Conservation (phyloP, 2,797 vertebrate species). For the Psittacula derbiana region DNA sequence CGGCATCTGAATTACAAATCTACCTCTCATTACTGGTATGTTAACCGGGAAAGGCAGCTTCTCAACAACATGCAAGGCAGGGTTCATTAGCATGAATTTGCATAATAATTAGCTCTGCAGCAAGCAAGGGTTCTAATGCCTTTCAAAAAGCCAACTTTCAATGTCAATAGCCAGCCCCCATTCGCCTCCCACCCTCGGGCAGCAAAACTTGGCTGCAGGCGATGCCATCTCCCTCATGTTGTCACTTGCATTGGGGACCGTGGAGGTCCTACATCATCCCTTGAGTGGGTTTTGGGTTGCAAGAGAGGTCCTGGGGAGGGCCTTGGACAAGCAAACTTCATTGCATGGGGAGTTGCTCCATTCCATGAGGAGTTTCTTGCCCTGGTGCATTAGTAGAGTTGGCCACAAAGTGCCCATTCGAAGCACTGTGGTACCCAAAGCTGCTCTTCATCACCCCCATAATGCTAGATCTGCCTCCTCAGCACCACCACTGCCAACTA, state of each 20-base stretch:
- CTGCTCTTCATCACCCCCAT: neutral
- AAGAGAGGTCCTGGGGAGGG: neutral
- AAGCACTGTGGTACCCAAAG: neutral
- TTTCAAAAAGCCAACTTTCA: constrained; percentile 80
- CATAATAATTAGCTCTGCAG: constrained; percentile 82
- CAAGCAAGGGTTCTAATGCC: constrained; percentile 72
- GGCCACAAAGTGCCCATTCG: neutral
- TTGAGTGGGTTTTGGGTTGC: accelerated
- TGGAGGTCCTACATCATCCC: neutral
- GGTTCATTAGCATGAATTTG: constrained; percentile 84
- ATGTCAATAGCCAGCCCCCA: constrained; percentile 71
- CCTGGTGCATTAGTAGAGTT: neutral
- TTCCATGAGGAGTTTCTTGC: neutral
- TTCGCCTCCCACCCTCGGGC: neutral
- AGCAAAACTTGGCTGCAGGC: neutral
- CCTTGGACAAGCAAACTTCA: neutral
- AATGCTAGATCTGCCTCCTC: neutral
- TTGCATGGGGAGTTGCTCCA: neutral
- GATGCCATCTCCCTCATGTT: accelerated
- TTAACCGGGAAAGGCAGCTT: constrained; percentile 79
- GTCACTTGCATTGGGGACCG: accelerated
- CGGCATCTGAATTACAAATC: constrained; percentile 84
- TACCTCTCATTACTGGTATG: constrained; percentile 82
- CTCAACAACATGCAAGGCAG: constrained; percentile 79
- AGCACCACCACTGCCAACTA: accelerated